phyloP scores from a whole-genome alignment of 2,888 invertebrate genomes.

The Standfussiana lucernea region DNA sequence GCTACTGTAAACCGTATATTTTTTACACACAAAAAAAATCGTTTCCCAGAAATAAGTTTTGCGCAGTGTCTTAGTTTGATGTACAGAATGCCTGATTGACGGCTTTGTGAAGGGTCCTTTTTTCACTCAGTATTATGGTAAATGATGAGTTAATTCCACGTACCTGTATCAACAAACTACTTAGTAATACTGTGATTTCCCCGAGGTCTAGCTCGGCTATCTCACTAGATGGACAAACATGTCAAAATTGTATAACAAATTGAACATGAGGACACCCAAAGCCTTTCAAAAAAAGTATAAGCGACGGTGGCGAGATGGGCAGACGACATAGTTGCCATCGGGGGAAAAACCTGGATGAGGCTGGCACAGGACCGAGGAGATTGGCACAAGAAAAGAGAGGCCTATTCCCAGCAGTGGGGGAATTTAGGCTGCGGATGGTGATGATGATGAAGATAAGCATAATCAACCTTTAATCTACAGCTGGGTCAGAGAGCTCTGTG shows the following conservation, averaged over 20 bases:
- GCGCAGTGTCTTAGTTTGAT: background rate
- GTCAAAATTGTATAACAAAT: constrained; percentile 1
- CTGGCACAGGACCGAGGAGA: background rate
- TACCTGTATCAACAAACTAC: background rate
- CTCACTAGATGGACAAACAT: constrained; percentile 1
- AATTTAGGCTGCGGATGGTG: background rate
- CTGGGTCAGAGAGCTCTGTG: background rate
- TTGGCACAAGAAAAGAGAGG: background rate
- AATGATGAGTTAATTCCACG: background rate
- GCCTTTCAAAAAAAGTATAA: background rate
- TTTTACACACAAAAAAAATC: background rate
- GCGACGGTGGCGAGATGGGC: background rate
- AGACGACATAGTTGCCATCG: background rate
- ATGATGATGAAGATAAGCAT: background rate
- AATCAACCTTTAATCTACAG: background rate
- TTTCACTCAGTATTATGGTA: background rate
- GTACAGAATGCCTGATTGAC: background rate
- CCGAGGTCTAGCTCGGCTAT: background rate
- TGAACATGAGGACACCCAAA: background rate
- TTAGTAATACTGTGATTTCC: constrained; percentile 19
- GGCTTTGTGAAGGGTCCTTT: background rate
- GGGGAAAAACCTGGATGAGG: background rate
- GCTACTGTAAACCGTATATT: background rate
- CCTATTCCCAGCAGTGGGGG: background rate
- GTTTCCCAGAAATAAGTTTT: no score